Base-by-base conservation (phyloP, 2,113 vertebrate species). In the Bettongia penicillata region DNA sequence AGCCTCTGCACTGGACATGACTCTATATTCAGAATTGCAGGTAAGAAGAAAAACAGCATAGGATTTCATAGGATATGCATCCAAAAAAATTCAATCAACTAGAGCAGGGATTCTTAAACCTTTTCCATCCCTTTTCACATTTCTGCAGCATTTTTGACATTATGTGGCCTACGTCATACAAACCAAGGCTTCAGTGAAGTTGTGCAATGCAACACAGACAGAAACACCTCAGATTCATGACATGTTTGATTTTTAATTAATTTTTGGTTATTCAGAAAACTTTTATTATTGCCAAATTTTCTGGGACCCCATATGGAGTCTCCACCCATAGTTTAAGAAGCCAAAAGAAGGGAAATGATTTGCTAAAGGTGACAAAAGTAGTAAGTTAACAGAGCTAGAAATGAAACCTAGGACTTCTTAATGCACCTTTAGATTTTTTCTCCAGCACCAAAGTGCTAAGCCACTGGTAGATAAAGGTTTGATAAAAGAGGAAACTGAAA, bases 1-100 rank as follows among this genome's bases (percentile, higher is more conserved):
- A 49, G 98, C 98, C 90, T 98, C 98, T 0, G 91, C n/a, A 0
- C 98, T 96, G 92, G 37, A 93, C 98, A 98, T 97, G 92, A 97
- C 97, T 0, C 99, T 99, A 98, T 9, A 12, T 1, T 0, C 14
- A 0, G 43, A 51, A 93, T 0, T 16, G 19, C 0, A 0, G 1
- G 0, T 0, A 84, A 31, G n/a, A 25, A 57, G 10, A 51, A 51
- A 91, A 68, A 10, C 19, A 25, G 3, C 52, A 2, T 84, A 84
- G 2, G 37, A 43, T 23, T 84, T 84, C 16, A 43, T 43, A 84
- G 4, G 16, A 84, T 84, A 84, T 84, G 68, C 19, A 23, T 84
- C 68, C n/a, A 43, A 43, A 84, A 84, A 22, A 43, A 84, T 1
- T 3, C 16, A 61, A 11, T 61, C 53, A 84, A 8, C 1, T n/a